Base-by-base conservation (phyloP, 2,113 vertebrate species). In the Silurus meridionalis region DNA sequence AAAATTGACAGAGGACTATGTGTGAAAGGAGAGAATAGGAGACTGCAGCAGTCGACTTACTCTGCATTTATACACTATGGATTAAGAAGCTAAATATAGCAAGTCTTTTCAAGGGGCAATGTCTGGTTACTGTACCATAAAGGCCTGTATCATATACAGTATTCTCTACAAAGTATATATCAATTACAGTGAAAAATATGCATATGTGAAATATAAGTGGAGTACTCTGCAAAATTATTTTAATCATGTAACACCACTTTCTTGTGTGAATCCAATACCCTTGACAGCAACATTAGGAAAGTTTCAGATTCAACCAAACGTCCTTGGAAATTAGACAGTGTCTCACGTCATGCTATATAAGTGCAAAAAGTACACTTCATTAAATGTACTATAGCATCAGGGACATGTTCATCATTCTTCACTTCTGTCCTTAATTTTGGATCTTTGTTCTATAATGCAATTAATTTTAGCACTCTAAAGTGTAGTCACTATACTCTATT, bases 41-140 rank as follows among this genome's bases (percentile, higher is more conserved):
- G 89, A 89, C 85, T 69, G 63, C 60, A 90, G 89, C 92, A 93
- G 91, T 91, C 91, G 92, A 86, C 88, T 60, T 80, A 88, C 80
- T 80, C 61, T 77, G 71, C 67, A 85, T 48, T 75, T 9, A 0
- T 21, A 60, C 64, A 55, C 67, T 15, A 61, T 25, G 72, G 85
- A 92, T 91, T 89, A 86, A 6, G 66, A 23, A 91, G 91, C 86
- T 87, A 84, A 66, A 64, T 67, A 66, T 50, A 64, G 61, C 6
- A 53, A 25, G 10, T 77, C 50, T 77, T 53, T 77, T 25, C 11
- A 77, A 53, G 21, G 13, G 5, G 28, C 13, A 50, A 77, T 53
- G 48, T 53, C 50, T 77, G 23, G 55, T 14, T 55, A 77, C 52
- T 55, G 52, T 8, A 6, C 11, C 11, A 15, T 77, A 55, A n/a